A percentile compares a stretch with the other conserved stretches of the same genome.
Conservation (phyloP, 2,113 vertebrate species). For the Rhea pennata region DNA sequence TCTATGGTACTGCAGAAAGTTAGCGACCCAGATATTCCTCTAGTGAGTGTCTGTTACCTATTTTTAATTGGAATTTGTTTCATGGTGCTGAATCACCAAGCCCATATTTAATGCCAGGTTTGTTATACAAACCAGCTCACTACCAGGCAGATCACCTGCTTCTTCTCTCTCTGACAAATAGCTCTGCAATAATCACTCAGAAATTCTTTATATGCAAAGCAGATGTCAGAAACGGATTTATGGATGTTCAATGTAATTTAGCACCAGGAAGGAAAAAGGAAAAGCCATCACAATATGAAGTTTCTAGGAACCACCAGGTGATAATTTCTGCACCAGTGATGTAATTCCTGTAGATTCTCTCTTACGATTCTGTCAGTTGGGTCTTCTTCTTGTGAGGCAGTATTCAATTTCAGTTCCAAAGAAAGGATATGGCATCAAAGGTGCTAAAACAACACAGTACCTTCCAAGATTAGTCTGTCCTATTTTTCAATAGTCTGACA, state of each 20-base stretch:
- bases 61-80: neutral
- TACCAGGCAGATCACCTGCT: neutral
- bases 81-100: neutral
- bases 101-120: neutral
- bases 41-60: neutral
- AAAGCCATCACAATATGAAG: neutral
- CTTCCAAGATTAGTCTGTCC: neutral
- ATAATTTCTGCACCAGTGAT: neutral
- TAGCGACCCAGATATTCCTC: neutral
- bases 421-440: neutral
- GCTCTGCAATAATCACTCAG: neutral
- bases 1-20: neutral
- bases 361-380: neutral
- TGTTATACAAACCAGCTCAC: neutral
- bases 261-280: neutral
- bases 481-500: neutral
- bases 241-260: neutral
- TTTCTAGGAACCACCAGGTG: neutral
- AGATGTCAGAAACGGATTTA: neutral
- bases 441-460: neutral
- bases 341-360: neutral
- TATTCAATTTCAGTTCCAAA: neutral
- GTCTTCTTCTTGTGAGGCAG: neutral
- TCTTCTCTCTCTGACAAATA: slow-evolving; percentile 14
- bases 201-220: slow-evolving; percentile 1